Evolutionary conservation across 2,113 vertebrate genomes (phyloP).

Genomic region (Brachyhypopomus occidentalis): DNA sequence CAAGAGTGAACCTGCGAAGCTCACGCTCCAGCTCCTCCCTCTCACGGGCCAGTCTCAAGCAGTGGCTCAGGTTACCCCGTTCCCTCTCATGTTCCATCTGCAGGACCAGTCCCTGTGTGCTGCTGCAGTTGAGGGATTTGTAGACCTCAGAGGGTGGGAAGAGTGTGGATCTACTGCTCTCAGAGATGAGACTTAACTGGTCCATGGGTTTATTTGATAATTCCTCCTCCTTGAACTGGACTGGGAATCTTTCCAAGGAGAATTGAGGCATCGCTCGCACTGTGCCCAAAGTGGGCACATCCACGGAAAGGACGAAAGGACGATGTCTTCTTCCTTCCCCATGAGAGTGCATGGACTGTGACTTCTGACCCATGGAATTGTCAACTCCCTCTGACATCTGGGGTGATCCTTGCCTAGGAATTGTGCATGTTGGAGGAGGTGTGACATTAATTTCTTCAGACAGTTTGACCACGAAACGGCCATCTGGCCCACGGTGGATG

Average conservation of each 20-base stretch:
- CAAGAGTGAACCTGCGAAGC: constrained; percentile 63
- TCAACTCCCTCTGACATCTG: constrained; percentile 1
- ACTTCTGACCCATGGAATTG: constrained; percentile 53
- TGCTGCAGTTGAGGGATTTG: constrained; percentile 58
- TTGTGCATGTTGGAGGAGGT: constrained; percentile 52
- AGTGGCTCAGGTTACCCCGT: constrained; percentile 74
- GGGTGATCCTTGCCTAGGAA: constrained; percentile 40
- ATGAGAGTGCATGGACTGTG: constrained; percentile 64
- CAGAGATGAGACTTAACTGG: constrained; percentile 60
- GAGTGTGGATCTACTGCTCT: constrained; percentile 52
- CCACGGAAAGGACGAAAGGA: constrained; percentile 74
- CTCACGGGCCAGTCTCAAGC: constrained; percentile 73
- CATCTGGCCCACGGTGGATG: constrained; percentile 87
- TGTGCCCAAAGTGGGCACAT: constrained; percentile 63
- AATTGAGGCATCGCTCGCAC: constrained; percentile 30
- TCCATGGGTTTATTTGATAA: constrained; percentile 51
- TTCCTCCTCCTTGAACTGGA: constrained; percentile 41
- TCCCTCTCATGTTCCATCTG: constrained; percentile 81
- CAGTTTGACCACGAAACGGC: constrained; percentile 78
- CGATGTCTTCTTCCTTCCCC: constrained; percentile 58
- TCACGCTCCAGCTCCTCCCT: constrained; percentile 74
- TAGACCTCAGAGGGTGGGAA: constrained; percentile 44
- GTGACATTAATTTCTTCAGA: constrained; percentile 43
- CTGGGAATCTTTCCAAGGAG: constrained; percentile 33
- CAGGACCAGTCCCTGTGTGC: constrained; percentile 73